phyloP scores from a whole-genome alignment of 2,888 invertebrate species.

The Conomelus anceps region DNA sequence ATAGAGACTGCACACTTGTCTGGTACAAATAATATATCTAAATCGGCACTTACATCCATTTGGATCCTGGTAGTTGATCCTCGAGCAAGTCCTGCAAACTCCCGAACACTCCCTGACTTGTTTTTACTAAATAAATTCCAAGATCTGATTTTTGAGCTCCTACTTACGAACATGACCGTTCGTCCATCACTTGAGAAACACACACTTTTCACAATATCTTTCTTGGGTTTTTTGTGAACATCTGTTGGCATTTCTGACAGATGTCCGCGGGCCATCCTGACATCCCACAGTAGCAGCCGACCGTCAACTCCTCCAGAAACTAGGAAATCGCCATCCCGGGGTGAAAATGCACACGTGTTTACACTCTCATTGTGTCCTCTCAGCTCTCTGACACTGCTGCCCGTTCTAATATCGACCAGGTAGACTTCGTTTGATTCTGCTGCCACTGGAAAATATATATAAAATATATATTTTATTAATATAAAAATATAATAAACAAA shows the following conservation, averaged over 20 bases:
- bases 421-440: not conserved
- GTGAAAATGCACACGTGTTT: not conserved
- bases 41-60: not conserved
- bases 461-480: not conserved
- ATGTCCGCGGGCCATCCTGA: not conserved
- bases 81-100: not conserved
- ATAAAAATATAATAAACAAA: not conserved
- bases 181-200: not conserved
- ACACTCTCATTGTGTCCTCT: not conserved
- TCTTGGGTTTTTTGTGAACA: not conserved
- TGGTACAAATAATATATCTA: not conserved
- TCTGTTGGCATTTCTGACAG: not conserved
- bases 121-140: not conserved
- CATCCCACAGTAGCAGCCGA: not conserved
- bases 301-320: not conserved
- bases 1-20: not conserved
- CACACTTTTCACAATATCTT: not conserved
- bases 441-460: not conserved
- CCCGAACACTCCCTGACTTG: not conserved
- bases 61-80: not conserved
- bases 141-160: not conserved
- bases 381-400: not conserved
- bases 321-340: not conserved
- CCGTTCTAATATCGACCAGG: not conserved
- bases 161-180: not conserved